Evolutionary conservation across 2,888 invertebrate species (phyloP), one percentile per base, ranked within the genome.

Genomic region (Lochmaea capreae): DNA sequence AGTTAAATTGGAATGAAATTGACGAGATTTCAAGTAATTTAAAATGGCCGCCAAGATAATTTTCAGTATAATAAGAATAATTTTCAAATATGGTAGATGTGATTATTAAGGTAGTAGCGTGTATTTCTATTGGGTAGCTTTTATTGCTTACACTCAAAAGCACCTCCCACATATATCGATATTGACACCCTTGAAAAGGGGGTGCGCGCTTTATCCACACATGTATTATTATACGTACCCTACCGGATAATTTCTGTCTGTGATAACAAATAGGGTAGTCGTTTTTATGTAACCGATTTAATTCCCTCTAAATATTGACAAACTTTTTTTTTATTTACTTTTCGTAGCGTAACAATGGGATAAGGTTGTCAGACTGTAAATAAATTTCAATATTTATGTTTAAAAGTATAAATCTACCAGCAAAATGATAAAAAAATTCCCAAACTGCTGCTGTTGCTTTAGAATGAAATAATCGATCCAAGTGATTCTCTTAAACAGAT

Each of bases 81-180:
- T 86, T 86, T 86, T 86, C 86, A 86, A 86, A 86, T 84, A 86
- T 86, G 86, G 86, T 85, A 81, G 85, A 81, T 81, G 79, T 81
- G 79, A 81, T 83, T 82, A 83, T 84, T 83, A 83, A 78, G 77
- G 81, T 68, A 67, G 43, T 63, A 74, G 76, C 39, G 33, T 33
- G 79, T 77, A 78, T 78, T 78, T 79, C 73, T 79, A 82, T 83
- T 82, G 33, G 82, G 85, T 71, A 76, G 80, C 72, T 43, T 54
- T 63, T 63, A 16, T 63, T 65, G 80, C 81, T 81, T 81, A 77
- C 77, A 49, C n/a, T 49, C 72, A 74, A 73, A 73, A 76, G 81
- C 78, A 73, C 81, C 83, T 80, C 83, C 83, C 72, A 77, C 33
- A 33, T 33, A 70, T 71, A 72, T 70, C 66, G 73, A 68, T 12